Evolutionary conservation across 2,797 vertebrate genomes (phyloP), one percentile per base, ranked within the genome.

Genomic region (Sebastiscus tertius): DNA sequence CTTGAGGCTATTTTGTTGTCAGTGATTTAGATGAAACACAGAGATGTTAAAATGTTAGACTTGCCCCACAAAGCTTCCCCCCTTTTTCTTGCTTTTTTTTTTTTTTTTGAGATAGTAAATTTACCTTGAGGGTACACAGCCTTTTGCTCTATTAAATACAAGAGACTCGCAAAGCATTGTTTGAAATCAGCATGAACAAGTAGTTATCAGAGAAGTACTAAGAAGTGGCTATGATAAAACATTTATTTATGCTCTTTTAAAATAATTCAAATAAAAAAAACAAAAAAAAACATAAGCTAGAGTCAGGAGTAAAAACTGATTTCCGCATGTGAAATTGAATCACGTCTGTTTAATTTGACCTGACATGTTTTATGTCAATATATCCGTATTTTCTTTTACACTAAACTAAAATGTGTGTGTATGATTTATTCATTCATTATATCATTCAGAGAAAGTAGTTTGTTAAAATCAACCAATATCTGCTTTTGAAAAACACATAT

Each of bases 1-100:
- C 95, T 96, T 91, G 94, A 96, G 91, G 92, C 95, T 96, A 95
- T 79, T 95, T 96, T 96, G 94, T 95, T 97, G 95, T 96, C 95
- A 94, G 92, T 96, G 90, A 95, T 97, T 96, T 92, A 96, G 94
- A 95, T 94, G 93, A 96, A 94, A 95, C 93, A 93, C 89, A 92
- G 89, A 94, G 89, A 96, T 95, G 94, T 94, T 95, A 95, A 95
- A 96, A 93, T 96, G 89, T 93, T 95, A 92, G 87, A 94, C 93
- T 94, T 92, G 79, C 91, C 90, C 89, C 92, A 93, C 89, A 93
- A 95, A 93, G 93, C 91, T 79, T 88, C 82, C 71, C 82, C 71
- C 72, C 82, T 60, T 80, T 83, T 84, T 83, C 70, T 82, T 65
- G 64, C 62, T 60, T 84, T 72, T 88, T 79, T 72, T 81, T 66